Evolutionary conservation across 92 coral and sea anemone genomes (phyloP).

Genomic region (Zoanthus sociatus): DNA sequence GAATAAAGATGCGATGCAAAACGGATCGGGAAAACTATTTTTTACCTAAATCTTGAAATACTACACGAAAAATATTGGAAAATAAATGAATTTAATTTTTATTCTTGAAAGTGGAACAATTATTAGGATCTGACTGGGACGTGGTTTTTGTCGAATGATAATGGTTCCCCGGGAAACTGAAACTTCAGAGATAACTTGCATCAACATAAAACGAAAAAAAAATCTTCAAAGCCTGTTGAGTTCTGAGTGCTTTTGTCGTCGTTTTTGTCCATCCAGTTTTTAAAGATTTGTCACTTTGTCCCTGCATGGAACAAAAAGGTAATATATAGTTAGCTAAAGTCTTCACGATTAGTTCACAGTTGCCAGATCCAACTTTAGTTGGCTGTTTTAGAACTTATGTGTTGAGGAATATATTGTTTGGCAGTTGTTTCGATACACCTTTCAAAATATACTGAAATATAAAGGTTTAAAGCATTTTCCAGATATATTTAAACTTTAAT

Average conservation of each 20-base stretch:
- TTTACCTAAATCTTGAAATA: background rate
- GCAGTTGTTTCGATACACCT: background rate
- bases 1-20: background rate
- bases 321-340: background rate
- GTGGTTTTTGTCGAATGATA: background rate
- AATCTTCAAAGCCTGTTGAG: background rate
- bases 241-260: background rate
- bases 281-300: conserved; percentile 14
- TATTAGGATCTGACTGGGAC: background rate
- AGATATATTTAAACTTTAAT: background rate
- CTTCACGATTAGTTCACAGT: background rate
- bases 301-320: conserved; percentile 31
- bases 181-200: conserved; percentile 31
- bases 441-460: background rate
- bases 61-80: background rate
- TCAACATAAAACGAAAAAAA: background rate
- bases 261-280: background rate
- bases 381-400: background rate
- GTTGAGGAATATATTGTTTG: background rate
- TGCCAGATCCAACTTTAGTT: background rate
- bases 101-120: conserved; percentile 17
- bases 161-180: conserved; percentile 36
- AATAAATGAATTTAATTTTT: background rate
- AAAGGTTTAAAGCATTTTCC: background rate
- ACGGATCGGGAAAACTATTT: background rate